Percentiles rank a stretch among this genome's conserved stretches.
Evolutionary conservation across 2,113 vertebrate species (phyloP).

Genomic region (Saccopteryx bilineata): DNA sequence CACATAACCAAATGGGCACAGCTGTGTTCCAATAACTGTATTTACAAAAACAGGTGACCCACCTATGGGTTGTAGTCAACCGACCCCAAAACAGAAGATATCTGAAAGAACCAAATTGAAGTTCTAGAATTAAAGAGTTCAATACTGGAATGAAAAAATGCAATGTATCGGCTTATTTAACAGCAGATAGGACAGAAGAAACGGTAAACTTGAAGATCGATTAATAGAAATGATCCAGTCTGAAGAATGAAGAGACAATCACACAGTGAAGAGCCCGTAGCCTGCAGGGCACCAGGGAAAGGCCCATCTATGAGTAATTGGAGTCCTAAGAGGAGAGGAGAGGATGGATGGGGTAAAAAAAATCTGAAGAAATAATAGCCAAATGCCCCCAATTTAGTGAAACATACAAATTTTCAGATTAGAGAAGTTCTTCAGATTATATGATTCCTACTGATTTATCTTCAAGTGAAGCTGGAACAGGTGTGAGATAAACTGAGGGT

Average conservation of each 20-base stretch:
- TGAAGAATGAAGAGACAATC: background rate
- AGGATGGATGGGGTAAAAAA: background rate
- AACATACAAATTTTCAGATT: background rate
- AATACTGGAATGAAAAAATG: background rate
- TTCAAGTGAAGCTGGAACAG: background rate
- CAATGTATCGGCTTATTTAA: background rate
- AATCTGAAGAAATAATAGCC: background rate
- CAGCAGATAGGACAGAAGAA: background rate
- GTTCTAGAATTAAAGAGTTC: background rate
- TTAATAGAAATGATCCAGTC: background rate
- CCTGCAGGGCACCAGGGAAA: background rate
- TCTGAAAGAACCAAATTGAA: background rate
- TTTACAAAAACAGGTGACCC: background rate
- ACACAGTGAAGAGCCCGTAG: background rate
- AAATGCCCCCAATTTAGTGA: background rate
- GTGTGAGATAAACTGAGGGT: background rate
- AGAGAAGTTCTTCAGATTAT: background rate
- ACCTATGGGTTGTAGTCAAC: background rate
- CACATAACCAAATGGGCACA: fast-evolving
- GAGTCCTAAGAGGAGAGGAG: background rate
- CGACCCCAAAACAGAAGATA: background rate
- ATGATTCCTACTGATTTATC: background rate
- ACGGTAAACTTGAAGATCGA: background rate
- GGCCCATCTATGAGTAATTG: fast-evolving
- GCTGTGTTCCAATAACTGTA: background rate